Percentiles rank a stretch among this genome's conserved stretches.
Conservation (phyloP, 2,797 vertebrate species). For the Pangasius macronema region DNA sequence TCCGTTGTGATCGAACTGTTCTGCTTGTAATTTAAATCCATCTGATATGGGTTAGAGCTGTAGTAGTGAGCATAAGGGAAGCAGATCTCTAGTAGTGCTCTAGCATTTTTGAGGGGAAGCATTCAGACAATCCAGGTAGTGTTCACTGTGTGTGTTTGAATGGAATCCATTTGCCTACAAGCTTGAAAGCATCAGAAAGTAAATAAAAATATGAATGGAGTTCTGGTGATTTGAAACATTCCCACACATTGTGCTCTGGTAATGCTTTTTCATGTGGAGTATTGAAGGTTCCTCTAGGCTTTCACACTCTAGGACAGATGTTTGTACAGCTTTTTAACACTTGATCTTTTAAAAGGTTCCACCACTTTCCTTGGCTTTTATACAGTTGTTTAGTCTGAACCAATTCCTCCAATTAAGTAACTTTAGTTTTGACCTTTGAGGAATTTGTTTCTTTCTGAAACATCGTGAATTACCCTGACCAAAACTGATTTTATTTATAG, state of each 20-base stretch:
- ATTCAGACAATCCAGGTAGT: constrained; percentile 42
- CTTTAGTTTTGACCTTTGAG: not conserved
- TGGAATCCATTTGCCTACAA: not conserved
- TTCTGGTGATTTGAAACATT: constrained; percentile 8
- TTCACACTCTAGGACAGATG: not conserved
- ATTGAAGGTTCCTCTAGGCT: not conserved
- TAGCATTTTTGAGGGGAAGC: constrained; percentile 20
- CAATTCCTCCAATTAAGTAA: not conserved
- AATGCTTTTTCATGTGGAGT: not conserved
- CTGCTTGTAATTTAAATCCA: constrained; percentile 73
- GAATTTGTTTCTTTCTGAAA: not conserved
- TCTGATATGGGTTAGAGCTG: constrained; percentile 71
- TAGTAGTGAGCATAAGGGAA: constrained; percentile 40
- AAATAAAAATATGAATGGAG: constrained; percentile 11
- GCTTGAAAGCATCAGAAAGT: not conserved
- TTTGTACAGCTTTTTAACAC: not conserved
- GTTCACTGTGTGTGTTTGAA: constrained; percentile 5
- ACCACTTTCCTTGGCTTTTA: not conserved
- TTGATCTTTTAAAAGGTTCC: not conserved
- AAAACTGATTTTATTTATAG: not conserved
- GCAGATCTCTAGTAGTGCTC: constrained; percentile 43
- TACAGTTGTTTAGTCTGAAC: not conserved
- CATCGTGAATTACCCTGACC: too few relatives aligned
- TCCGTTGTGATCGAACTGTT: constrained; percentile 71
- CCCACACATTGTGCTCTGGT: not conserved